These are phyloP conservation scores for Panurus biarmicus DNA, from an alignment of 2,113 vertebrate species.

Conservation along the genomic window DNA sequence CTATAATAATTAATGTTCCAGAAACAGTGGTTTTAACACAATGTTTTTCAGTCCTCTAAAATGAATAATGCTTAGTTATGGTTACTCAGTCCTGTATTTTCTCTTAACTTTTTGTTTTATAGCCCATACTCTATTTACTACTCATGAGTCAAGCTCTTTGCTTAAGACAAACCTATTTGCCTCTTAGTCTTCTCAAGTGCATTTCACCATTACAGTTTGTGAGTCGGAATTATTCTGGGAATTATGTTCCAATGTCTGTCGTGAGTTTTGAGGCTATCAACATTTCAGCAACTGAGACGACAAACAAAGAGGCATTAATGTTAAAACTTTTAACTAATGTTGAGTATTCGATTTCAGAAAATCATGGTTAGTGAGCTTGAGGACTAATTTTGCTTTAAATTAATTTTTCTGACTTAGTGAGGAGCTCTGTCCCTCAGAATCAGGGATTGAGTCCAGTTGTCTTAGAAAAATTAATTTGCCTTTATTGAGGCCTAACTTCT, in stretches of 20 bases:
- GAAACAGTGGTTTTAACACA: not conserved
- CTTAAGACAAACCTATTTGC: not conserved
- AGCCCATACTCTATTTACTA: not conserved
- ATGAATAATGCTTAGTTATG: not conserved
- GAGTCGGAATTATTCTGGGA: not conserved
- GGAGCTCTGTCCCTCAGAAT: not conserved
- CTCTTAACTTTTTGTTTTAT: not conserved
- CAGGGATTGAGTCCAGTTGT: not conserved
- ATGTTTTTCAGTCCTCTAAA: not conserved
- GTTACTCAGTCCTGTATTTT: not conserved
- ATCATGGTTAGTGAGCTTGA: not conserved
- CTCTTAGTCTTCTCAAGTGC: not conserved
- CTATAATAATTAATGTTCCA: not conserved
- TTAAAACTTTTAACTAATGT: not conserved
- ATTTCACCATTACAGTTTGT: not conserved
- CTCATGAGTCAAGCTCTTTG: not conserved
- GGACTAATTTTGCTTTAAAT: not conserved
- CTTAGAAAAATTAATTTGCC: not conserved
- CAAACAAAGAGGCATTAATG: not conserved
- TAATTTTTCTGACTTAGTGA: not conserved
- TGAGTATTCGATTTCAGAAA: not conserved
- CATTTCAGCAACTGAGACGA: not conserved
- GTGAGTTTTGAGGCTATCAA: not conserved
- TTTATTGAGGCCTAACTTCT: not conserved
- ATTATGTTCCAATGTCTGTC: not conserved